Base-by-base conservation (phyloP, 1,140 invertebrate genomes). In the Drosophila lowei region DNA sequence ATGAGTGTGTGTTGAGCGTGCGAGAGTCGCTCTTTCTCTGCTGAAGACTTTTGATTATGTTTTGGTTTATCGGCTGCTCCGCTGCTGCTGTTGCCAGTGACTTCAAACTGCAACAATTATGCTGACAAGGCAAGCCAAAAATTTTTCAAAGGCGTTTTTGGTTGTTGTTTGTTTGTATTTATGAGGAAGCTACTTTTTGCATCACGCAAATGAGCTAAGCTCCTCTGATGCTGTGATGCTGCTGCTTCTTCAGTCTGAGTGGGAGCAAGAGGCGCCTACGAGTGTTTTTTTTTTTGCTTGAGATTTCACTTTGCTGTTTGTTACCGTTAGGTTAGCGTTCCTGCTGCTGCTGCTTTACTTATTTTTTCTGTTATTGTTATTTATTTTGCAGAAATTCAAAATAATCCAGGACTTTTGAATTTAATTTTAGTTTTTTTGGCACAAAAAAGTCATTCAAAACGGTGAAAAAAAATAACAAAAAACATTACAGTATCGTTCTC, bases 341-440 rank as follows among this genome's bases (percentile, higher is more conserved):
- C 15, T 54, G 28, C 30, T 55, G 30, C 30, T 50, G 47, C 38
- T 67, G 42, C 38, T 30, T 3, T 7, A 0, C 30, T 30, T 30
- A 30, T 30, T 9, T 9, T 2, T 30, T 30, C 8, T 9, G 28
- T 52, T 73, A 42, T 38, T 54, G 15, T 44, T 44, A 11, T 43
- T n/a, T 46, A 23, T 72, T 34, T 67, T n/a, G 50, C 55, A 25
- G 23, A 56, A 88, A 83, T 90, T 90, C 89, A 90, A 90, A 90
- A 89, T 90, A 90, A 89, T 90, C 80, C 84, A 90, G 75, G 80
- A 90, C 84, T 90, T 90, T 90, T 89, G 89, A 90, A 83, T 79
- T 83, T 64, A 50, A n/a, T 60, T 30, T 50, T 30, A 18, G 18
- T 46, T 46, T n/a, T 48, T 23, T 46, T 23, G 48, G 38, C 59